Base-by-base conservation (phyloP, 1,140 invertebrate species). In the Telenomus remus region DNA sequence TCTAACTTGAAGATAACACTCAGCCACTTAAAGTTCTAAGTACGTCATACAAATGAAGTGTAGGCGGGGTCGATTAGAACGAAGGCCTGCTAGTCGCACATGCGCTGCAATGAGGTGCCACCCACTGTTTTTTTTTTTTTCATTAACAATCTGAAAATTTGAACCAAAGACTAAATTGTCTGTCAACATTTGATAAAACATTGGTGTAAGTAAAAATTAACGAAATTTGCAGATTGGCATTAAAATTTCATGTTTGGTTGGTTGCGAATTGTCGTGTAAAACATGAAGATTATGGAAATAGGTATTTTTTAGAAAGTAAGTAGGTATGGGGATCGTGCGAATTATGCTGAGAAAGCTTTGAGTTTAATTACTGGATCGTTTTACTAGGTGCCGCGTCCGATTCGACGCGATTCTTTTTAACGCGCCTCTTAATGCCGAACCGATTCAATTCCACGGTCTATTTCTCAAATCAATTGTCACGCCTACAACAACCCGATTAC, bases 61-160 rank as follows among this genome's bases (percentile, higher is more conserved):
- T 82, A 82, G 82, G 81, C 81, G 82, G 81, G 81, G 82, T 78
- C 82, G 80, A 79, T 81, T 65, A 70, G 14, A 48, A 70, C 59
- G 74, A 81, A 79, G 42, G 19, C 51, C 76, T 59, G 49, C 55
- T 19, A 47, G 37, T 73, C 54, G 81, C 81, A 81, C 81, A 82
- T 82, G 81, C 81, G 81, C 81, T 49, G 64, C 78, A 79, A 79
- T 72, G 75, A 76, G 72, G 79, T 72, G 61, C 81, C 80, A 72
- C 81, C 81, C 80, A 82, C 80, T 66, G 64, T n/a, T 14, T 55
- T 51, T 16, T 55, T 51, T 16, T 71, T 50, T 13, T 54, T 73
- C 50, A 55, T 10, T 33, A 44, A 37, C 7, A 39, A 57, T 49
- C 10, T 43, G 48, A 65, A 57, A 57, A 3, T 27, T 27, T 27